These are phyloP conservation scores for Magallana gigas DNA, from an alignment of 1,140 invertebrate species.

Conservation along the genomic window DNA sequence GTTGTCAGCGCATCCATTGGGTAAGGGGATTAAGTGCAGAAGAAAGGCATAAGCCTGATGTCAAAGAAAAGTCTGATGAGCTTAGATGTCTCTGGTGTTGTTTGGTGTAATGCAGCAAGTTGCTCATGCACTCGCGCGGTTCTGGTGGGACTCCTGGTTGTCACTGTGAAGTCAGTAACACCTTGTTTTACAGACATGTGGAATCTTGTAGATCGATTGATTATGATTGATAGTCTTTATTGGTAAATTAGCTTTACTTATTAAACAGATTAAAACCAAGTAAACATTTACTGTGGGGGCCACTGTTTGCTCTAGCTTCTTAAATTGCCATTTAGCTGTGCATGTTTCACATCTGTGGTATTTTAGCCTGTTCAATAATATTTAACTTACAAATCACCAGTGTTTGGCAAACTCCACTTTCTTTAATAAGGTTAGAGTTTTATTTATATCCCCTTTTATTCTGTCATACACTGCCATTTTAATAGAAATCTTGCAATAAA, in stretches of 20 bases:
- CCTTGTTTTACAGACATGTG: constrained; percentile 10
- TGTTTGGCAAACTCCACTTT: background rate
- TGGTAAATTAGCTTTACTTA: constrained; percentile 31
- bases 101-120: background rate
- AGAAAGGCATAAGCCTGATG: background rate
- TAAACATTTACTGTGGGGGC: background rate
- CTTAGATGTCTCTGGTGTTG: background rate
- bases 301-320: background rate
- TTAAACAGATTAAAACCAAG: background rate
- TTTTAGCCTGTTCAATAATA: background rate
- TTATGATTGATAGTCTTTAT: constrained; percentile 20
- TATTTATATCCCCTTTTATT: background rate
- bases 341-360: background rate
- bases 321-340: background rate
- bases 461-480: background rate
- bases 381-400: background rate
- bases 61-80: background rate
- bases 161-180: background rate
- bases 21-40: background rate
- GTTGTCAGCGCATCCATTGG: background rate
- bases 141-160: no score
- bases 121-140: no score
- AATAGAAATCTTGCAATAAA: background rate
- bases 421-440: background rate
- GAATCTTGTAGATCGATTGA: constrained; percentile 18